Conservation (phyloP, 2,888 invertebrate genomes). For the Mythimna pallens region DNA sequence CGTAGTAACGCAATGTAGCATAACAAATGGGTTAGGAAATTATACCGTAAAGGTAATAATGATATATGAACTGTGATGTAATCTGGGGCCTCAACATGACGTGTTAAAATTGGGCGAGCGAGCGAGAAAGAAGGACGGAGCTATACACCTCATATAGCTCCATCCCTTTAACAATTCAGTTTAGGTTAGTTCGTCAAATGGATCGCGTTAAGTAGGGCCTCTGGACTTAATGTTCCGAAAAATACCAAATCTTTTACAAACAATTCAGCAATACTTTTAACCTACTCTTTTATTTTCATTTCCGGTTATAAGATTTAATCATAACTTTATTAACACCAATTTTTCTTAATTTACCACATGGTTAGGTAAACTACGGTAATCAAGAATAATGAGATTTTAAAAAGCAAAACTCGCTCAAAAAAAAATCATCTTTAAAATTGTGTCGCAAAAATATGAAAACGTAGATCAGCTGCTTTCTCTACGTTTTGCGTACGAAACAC, state of each 20-base stretch:
- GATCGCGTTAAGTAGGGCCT: too few relatives aligned
- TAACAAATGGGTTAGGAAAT: too few relatives aligned
- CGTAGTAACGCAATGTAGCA: too few relatives aligned
- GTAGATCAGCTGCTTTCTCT: conserved; percentile 35
- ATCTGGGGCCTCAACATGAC: too few relatives aligned
- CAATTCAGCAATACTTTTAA: not conserved
- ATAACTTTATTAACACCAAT: not conserved
- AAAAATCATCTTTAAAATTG: conserved; percentile 19
- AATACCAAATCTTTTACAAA: conserved; percentile 27
- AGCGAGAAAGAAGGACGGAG: too few relatives aligned
- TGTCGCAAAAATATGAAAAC: conserved; percentile 24
- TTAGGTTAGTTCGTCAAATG: too few relatives aligned
- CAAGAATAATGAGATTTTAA: not conserved
- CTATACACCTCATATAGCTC: too few relatives aligned
- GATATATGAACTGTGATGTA: too few relatives aligned
- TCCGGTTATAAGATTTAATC: not conserved
- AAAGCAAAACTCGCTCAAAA: conserved; percentile 10
- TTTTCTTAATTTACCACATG: too few relatives aligned
- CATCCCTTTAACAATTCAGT: too few relatives aligned
- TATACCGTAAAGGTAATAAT: too few relatives aligned
- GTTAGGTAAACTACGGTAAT: conserved; percentile 1
- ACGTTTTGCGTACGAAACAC: conserved; percentile 54
- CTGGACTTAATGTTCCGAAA: conserved; percentile 20
- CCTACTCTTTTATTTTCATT: not conserved
- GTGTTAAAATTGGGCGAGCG: too few relatives aligned